These are phyloP conservation scores for Synchiropus splendidus DNA, from an alignment of 2,113 vertebrate genomes.

Conservation along the genomic window DNA sequence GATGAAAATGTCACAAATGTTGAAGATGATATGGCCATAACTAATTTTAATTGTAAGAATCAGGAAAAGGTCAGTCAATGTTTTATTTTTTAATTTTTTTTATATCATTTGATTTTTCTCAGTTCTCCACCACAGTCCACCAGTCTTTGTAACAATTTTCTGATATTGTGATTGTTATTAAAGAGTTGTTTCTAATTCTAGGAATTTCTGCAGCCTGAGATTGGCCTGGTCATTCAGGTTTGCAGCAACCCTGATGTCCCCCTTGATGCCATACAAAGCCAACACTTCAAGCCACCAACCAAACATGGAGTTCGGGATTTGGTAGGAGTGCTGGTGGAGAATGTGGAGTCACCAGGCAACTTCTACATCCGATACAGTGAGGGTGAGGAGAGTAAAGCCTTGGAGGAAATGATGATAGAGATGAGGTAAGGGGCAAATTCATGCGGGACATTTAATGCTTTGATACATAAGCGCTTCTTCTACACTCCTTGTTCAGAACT, in stretches of 20 bases:
- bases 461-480: too few species aligned
- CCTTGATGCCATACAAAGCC: constrained; percentile 71
- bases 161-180: too few species aligned
- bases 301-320: constrained; percentile 53
- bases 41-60: not conserved
- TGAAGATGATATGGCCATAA: not conserved
- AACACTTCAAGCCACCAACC: constrained; percentile 66
- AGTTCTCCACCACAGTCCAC: too few species aligned
- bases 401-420: constrained; percentile 84
- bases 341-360: constrained; percentile 70
- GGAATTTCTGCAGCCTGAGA: constrained; percentile 36
- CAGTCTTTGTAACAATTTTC: too few species aligned
- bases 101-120: too few species aligned
- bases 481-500: too few species aligned
- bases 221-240: constrained; percentile 30
- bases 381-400: constrained; percentile 56
- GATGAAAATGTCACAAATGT: not conserved
- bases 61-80: not conserved
- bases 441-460: not conserved
- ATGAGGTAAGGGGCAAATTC: constrained; percentile 72
- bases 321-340: constrained; percentile 73
- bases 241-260: constrained; percentile 55
- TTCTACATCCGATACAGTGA: constrained; percentile 78
- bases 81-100: too few species aligned
- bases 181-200: not conserved